A percentile compares a stretch with the other conserved stretches of the same genome.
Conservation (phyloP, 2,113 vertebrate genomes). For the Notiomystis cincta region DNA sequence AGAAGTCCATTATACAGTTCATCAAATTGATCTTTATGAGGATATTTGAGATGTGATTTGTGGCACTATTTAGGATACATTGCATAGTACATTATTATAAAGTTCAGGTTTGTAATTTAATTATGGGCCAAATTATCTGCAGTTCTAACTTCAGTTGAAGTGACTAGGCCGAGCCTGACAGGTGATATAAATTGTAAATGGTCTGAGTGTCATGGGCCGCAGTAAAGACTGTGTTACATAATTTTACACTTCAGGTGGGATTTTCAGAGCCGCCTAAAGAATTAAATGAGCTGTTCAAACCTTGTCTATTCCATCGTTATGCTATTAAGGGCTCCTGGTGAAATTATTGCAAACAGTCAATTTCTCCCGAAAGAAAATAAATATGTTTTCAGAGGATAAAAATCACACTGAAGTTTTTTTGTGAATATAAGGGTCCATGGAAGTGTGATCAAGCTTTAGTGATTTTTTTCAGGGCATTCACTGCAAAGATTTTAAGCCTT, state of each 20-base stretch:
- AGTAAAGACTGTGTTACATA: slow-evolving; percentile 23
- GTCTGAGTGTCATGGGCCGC: background rate
- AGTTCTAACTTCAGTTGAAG: slow-evolving; percentile 31
- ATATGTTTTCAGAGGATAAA: background rate
- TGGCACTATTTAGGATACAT: slow-evolving; percentile 44
- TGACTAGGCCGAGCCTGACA: slow-evolving; percentile 34
- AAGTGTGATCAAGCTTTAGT: background rate
- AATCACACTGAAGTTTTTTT: background rate
- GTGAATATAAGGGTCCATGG: background rate
- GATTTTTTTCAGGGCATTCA: background rate
- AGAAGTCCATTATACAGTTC: slow-evolving; percentile 34
- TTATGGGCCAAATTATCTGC: slow-evolving; percentile 46
- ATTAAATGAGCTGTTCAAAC: background rate
- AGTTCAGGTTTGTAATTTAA: slow-evolving; percentile 64
- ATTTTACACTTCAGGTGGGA: background rate
- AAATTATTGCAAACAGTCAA: background rate
- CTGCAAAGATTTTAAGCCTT: background rate
- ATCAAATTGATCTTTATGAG: slow-evolving; percentile 60
- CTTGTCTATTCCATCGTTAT: background rate
- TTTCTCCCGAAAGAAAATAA: background rate
- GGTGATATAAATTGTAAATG: slow-evolving; percentile 38
- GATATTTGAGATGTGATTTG: slow-evolving; percentile 47
- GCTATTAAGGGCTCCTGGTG: background rate
- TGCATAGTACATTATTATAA: slow-evolving; percentile 43
- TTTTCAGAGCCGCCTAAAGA: background rate